phyloP scores from a whole-genome alignment of 2,888 invertebrate species.

The Chelonus formosanus region DNA sequence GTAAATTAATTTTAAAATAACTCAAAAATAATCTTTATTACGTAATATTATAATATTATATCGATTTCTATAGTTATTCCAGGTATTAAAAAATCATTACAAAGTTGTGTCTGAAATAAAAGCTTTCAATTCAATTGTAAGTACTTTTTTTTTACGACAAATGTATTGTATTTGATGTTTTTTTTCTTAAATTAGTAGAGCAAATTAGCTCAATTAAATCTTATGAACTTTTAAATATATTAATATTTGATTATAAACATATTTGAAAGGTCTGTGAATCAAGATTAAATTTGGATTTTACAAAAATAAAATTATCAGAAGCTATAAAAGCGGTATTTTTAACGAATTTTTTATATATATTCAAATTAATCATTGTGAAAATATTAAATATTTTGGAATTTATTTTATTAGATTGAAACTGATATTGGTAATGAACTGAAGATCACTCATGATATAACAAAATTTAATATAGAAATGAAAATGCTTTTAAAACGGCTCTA shows the following conservation, averaged over 20 bases:
- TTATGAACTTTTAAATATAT: neutral
- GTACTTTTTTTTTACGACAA: constrained; percentile 21
- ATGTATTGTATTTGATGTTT: no score
- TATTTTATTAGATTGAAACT: constrained; percentile 48
- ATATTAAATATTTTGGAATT: neutral
- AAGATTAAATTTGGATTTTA: constrained; percentile 51
- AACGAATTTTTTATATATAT: constrained; percentile 3
- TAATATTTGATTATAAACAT: constrained; percentile 11
- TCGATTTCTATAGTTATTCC: constrained; percentile 47
- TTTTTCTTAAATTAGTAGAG: no score
- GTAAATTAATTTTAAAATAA: constrained; percentile 44
- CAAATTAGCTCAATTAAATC: no score
- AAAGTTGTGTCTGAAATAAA: constrained; percentile 50
- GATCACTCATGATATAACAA: constrained; percentile 54
- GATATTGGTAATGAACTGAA: constrained; percentile 53
- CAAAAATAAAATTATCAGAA: constrained; percentile 48
- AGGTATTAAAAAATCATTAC: constrained; percentile 49
- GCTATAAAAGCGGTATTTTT: constrained; percentile 53
- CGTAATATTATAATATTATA: constrained; percentile 13
- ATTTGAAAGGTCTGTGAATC: constrained; percentile 51
- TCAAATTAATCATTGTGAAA: no score
- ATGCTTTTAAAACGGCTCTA: constrained; percentile 45
- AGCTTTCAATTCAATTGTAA: constrained; percentile 51
- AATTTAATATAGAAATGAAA: constrained; percentile 46
- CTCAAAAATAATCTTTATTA: neutral